phyloP scores from a whole-genome alignment of 1,140 invertebrate species.

The Plodia interpunctella region DNA sequence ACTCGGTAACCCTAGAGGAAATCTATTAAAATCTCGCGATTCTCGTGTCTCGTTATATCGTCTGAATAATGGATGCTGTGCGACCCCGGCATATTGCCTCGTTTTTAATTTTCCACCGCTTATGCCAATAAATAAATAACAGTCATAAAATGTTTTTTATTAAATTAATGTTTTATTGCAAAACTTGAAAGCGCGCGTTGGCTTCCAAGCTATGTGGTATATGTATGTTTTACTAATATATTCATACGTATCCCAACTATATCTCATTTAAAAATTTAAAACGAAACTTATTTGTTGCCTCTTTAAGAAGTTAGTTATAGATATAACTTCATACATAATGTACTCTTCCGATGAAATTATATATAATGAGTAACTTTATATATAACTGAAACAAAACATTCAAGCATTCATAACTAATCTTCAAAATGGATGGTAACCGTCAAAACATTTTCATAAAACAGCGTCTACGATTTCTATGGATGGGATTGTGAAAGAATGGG shows the following conservation, averaged over 20 bases:
- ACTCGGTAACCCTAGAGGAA: slow-evolving; percentile 3
- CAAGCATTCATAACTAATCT: no score
- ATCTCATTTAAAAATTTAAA: no score
- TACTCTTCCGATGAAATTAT: no score
- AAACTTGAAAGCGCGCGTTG: no score
- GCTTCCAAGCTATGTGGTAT: no score
- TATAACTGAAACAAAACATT: no score
- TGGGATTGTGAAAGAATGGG: slow-evolving; percentile 30
- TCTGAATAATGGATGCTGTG: slow-evolving; percentile 45
- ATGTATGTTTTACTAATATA: no score
- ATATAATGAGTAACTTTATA: no score
- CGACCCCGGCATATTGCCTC: slow-evolving; percentile 34
- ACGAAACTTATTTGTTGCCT: no score
- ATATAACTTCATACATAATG: no score
- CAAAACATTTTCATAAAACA: slow-evolving; percentile 11
- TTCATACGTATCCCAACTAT: no score
- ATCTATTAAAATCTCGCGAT: slow-evolving; percentile 33
- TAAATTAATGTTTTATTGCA: not conserved
- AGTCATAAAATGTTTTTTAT: not conserved
- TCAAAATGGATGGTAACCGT: not conserved
- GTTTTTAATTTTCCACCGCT: slow-evolving; percentile 51
- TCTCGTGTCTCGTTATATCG: slow-evolving; percentile 34
- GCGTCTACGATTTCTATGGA: slow-evolving; percentile 12
- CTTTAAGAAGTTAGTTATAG: no score
- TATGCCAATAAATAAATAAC: slow-evolving; percentile 36